Evolutionary conservation across 2,888 invertebrate genomes (phyloP).

Genomic region (Hirtodrosophila duncani): DNA sequence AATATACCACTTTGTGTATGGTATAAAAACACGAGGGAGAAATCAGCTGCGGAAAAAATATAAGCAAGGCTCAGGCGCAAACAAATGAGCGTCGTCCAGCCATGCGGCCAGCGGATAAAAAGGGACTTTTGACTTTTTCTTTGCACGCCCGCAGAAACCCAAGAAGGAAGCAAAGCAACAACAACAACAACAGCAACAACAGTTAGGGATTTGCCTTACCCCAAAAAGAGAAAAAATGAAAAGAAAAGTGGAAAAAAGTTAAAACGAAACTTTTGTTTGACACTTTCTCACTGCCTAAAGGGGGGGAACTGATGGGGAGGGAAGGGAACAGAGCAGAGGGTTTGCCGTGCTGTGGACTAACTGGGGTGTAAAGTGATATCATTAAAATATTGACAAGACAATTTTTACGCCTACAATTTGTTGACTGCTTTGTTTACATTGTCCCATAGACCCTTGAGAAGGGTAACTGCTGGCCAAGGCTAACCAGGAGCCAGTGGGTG

Average conservation of each 20-base stretch:
- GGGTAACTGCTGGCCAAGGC: too few relatives aligned
- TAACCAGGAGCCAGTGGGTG: too few relatives aligned
- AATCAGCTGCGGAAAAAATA: slow-evolving; percentile 21
- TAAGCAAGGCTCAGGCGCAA: slow-evolving; percentile 70
- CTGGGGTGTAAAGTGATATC: slow-evolving; percentile 66
- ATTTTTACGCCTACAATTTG: slow-evolving; percentile 77
- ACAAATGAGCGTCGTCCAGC: slow-evolving; percentile 56
- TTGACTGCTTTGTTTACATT: slow-evolving; percentile 48
- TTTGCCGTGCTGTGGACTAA: too few relatives aligned
- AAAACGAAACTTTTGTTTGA: slow-evolving; percentile 56
- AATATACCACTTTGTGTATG: too few relatives aligned
- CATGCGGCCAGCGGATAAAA: slow-evolving; percentile 20
- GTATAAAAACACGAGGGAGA: too few relatives aligned
- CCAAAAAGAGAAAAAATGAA: slow-evolving; percentile 1
- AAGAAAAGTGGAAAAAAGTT: slow-evolving; percentile 42
- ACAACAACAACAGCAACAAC: slow-evolving; percentile 4
- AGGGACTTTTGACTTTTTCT: slow-evolving; percentile 65
- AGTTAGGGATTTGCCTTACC: slow-evolving; percentile 43
- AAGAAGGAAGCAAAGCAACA: slow-evolving; percentile 18
- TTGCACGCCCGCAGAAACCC: slow-evolving; percentile 53
- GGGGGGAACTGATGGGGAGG: not conserved
- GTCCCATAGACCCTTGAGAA: too few relatives aligned
- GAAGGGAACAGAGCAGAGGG: not conserved
- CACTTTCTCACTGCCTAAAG: slow-evolving; percentile 23
- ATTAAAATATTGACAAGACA: slow-evolving; percentile 77